Evolutionary conservation across 1,140 invertebrate species (phyloP), one percentile per base, ranked within the genome.

Genomic region (Homarus americanus): DNA sequence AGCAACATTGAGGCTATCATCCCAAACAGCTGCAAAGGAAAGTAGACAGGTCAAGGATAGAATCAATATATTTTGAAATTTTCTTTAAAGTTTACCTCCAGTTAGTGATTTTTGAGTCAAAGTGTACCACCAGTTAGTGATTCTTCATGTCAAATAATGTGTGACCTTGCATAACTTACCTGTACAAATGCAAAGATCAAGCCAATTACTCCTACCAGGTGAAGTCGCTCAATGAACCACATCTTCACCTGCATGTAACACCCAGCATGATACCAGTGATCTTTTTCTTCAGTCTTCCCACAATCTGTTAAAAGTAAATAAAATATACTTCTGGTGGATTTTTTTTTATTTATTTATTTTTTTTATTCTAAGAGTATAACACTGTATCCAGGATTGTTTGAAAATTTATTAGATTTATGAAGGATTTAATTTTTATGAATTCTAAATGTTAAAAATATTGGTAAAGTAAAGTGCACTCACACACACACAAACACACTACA

Each of bases 1-100:
- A 97, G 93, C 58, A 97, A 94, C 96, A 97, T 96, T 38, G 96
- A 97, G 5, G 96, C 96, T 41, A 97, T 96, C 69, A 97, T 94
- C 1, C 97, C 96, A 93, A 97, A 97, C 32, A 97, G 94, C 95
- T 97, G 95, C 34, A 96, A 94, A 86, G n/a, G 10, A 63, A 79
- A 49, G n/a, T 41, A 24, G 44, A 58, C 10, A 20, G 12, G 12
- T 20, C 20, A 58, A 20, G 5, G 53, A 15, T 15, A 1, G 4
- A 58, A 58, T 20, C 2, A 17, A 12, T 3, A 3, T 58, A 20
- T 58, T 58, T 58, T 20, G 5, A 7, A 20, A 15, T 20, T 20
- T 20, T 1, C 17, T 24, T 58, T 15, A 15, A 58, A 20, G 12
- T 58, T 15, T 10, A 24, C 53, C 0, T 58, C 4, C 1, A 20